Percentiles rank a stretch among this genome's conserved stretches.
Conservation (phyloP, 2,888 invertebrate species). For the Parelbella ahira region DNA sequence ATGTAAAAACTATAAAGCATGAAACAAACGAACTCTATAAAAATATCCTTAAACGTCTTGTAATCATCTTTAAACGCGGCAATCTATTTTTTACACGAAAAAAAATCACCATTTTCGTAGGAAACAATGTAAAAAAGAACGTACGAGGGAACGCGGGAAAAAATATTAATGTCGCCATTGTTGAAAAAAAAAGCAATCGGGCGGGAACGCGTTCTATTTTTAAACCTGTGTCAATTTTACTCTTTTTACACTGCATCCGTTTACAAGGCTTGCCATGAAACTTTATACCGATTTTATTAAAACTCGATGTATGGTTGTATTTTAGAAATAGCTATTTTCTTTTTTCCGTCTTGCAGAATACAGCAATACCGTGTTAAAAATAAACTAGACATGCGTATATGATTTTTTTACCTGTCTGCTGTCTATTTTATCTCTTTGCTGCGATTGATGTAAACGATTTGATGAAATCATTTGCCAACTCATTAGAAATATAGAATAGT, state of each 20-base stretch:
- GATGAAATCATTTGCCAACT: too few relatives aligned
- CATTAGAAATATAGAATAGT: too few relatives aligned
- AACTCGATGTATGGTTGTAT: constrained; percentile 1
- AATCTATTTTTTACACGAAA: not conserved
- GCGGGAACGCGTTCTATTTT: constrained; percentile 49
- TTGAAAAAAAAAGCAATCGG: constrained; percentile 38
- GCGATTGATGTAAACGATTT: too few relatives aligned
- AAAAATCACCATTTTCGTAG: not conserved
- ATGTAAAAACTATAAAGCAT: too few relatives aligned
- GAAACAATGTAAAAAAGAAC: constrained; percentile 27
- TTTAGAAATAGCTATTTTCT: too few relatives aligned
- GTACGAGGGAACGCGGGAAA: constrained; percentile 31
- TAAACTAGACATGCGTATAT: too few relatives aligned
- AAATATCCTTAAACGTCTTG: not conserved
- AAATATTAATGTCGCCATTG: constrained; percentile 44
- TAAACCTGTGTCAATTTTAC: constrained; percentile 48
- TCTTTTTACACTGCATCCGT: constrained; percentile 37
- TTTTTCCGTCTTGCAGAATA: too few relatives aligned
- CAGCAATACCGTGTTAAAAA: too few relatives aligned
- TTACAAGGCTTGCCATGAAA: constrained; percentile 17
- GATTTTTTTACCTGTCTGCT: too few relatives aligned
- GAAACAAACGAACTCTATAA: not conserved
- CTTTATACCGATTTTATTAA: constrained; percentile 20
- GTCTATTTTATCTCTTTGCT: too few relatives aligned
- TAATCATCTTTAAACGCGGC: not conserved